phyloP scores from a whole-genome alignment of 2,797 vertebrate genomes.

The Phrynocephalus forsythii region DNA sequence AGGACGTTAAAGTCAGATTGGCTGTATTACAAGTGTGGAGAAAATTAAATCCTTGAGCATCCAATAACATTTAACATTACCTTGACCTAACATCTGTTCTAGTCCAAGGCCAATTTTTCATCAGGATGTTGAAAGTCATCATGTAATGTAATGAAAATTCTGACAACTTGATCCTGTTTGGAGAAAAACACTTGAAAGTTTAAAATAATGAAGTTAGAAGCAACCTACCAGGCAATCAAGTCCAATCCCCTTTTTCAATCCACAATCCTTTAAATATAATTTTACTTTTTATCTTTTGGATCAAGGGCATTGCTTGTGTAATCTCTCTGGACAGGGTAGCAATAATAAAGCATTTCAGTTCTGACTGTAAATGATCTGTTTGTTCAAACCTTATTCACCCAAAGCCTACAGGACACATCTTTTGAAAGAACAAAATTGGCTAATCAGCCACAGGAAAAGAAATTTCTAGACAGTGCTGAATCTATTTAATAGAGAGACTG shows the following conservation, averaged over 20 bases:
- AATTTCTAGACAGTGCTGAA: constrained; percentile 30
- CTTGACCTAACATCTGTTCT: background rate
- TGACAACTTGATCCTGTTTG: constrained; percentile 10
- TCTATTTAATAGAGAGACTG: constrained; percentile 2
- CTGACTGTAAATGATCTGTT: constrained; percentile 26
- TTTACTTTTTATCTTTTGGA: constrained; percentile 30
- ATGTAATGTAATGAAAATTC: background rate
- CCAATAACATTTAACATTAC: background rate
- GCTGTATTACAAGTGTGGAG: no score
- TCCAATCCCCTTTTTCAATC: constrained; percentile 24
- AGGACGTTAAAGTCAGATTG: background rate
- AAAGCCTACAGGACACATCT: constrained; percentile 29
- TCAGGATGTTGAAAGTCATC: background rate
- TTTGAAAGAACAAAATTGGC: constrained; percentile 39
- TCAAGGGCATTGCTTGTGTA: constrained; percentile 10
- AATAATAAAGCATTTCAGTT: constrained; percentile 27
- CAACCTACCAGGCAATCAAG: no score
- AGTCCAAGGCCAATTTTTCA: background rate
- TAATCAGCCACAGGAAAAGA: constrained; percentile 36
- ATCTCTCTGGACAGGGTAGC: constrained; percentile 17
- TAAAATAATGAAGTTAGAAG: background rate
- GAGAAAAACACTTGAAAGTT: background rate
- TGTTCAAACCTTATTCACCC: constrained; percentile 42
- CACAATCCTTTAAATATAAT: no score
- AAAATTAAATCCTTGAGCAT: background rate